Conservation (phyloP, 2,797 vertebrate genomes). For the Eulemur albifrons region DNA sequence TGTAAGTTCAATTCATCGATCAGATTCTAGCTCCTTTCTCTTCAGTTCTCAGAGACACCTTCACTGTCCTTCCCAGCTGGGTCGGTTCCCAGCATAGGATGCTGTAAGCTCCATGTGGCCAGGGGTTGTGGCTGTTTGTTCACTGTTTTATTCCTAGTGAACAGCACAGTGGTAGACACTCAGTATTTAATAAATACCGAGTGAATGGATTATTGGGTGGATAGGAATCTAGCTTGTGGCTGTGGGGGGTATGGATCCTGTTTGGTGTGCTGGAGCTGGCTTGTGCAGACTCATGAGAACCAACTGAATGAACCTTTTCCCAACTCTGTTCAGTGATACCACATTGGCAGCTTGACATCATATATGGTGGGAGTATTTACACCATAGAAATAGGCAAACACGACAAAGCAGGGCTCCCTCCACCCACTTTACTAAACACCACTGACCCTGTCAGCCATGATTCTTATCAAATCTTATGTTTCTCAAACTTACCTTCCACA, state of each 20-base stretch:
- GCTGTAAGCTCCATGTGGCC: background rate
- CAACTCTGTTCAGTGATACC: background rate
- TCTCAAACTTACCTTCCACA: background rate
- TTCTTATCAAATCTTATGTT: background rate
- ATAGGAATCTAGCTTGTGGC: background rate
- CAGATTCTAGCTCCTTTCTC: background rate
- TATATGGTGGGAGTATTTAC: background rate
- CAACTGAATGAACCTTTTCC: background rate
- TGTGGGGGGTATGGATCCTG: background rate
- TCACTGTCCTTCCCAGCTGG: background rate
- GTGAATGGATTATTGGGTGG: background rate
- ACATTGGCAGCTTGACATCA: background rate
- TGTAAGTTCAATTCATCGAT: background rate
- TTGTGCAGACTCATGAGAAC: background rate
- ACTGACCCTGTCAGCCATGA: background rate
- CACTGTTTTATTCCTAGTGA: background rate
- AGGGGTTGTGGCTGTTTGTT: background rate
- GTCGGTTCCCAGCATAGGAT: background rate
- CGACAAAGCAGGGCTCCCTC: background rate
- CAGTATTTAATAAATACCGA: background rate
- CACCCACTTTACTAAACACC: background rate
- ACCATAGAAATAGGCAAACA: background rate
- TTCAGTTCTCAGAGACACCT: background rate
- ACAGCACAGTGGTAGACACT: background rate
- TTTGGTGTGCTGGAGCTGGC: background rate